Percentiles rank a stretch among this genome's conserved stretches.
These are phyloP conservation scores for Ctena decussata DNA, from an alignment of 2,888 invertebrate genomes.

Conservation along the genomic window DNA sequence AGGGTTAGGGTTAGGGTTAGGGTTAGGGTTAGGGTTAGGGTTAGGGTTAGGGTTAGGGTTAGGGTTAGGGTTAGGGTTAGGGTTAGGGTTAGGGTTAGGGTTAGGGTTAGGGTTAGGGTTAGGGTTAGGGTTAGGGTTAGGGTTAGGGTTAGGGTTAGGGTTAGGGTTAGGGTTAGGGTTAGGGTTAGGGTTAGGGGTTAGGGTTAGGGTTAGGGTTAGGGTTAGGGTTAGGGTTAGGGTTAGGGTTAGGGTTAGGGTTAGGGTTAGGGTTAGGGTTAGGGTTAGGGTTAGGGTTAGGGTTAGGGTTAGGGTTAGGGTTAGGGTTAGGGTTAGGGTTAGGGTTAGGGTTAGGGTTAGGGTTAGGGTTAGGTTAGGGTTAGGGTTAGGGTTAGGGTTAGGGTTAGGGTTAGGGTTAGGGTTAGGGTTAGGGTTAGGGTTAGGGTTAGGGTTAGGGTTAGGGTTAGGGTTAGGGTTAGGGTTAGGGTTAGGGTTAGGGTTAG, in stretches of 20 bases:
- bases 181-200: slow-evolving; percentile 56
- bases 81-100: slow-evolving; percentile 44
- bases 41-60: slow-evolving; percentile 43
- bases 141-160: slow-evolving; percentile 31
- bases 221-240: slow-evolving; percentile 50
- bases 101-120: slow-evolving; percentile 48
- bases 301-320: slow-evolving; percentile 39
- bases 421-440: slow-evolving; percentile 2
- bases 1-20: slow-evolving; percentile 56
- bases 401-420: neutral
- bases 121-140: slow-evolving; percentile 25
- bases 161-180: slow-evolving; percentile 54
- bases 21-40: slow-evolving; percentile 48
- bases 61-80: slow-evolving; percentile 53
- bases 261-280: slow-evolving; percentile 50
- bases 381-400: slow-evolving; percentile 24
- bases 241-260: slow-evolving; percentile 44
- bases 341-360: slow-evolving; percentile 10
- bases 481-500: neutral
- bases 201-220: slow-evolving; percentile 36
- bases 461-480: neutral
- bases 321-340: neutral
- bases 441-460: slow-evolving; percentile 15
- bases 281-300: slow-evolving; percentile 44
- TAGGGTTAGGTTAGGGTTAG: too few species aligned